Evolutionary conservation across 2,797 vertebrate species (phyloP), one percentile per base, ranked within the genome.

Genomic region (Hephaestus fuliginosus): DNA sequence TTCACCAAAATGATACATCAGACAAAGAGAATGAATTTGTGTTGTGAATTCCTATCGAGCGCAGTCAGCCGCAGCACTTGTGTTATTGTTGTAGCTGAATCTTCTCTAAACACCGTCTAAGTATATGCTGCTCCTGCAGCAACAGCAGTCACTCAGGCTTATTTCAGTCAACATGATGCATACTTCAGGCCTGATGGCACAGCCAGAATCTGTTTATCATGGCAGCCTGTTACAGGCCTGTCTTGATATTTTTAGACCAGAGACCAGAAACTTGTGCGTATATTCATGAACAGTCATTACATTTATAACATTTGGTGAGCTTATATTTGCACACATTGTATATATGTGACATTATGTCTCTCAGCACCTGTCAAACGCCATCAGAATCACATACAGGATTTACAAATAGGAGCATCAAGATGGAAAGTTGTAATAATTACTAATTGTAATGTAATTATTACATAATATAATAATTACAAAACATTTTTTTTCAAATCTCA

Each of bases 81-180:
- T 86, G 86, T 91, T 91, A 74, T 86, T 87, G 82, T 88, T 85
- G 84, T 73, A 80, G 86, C 36, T 36, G 57, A 85, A 91, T 84
- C 84, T 81, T 80, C 78, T 57, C 81, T 81, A 81, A 90, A 87
- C 76, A 78, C 41, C 1, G 69, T 55, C 85, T 86, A 87, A 88
- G 88, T 88, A 83, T 86, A 87, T 72, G 56, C 82, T 10, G 65
- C 33, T 88, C 65, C 78, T 74, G 80, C 88, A 85, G 88, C 90
- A 92, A 84, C 91, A 90, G 80, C 78, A 72, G 82, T 78, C 85
- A 66, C 41, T 86, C 77, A n/a, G 39, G 80, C 83, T 90, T 88
- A 89, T 82, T 90, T 86, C 84, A 78, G 88, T 91, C 88, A 78
- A 20, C 63, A 46, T 70, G 80, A 83, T 46, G 70, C 85, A 83